Evolutionary conservation across 2,113 vertebrate species (phyloP), one percentile per base, ranked within the genome.

Genomic region (Xenopus laevis): DNA sequence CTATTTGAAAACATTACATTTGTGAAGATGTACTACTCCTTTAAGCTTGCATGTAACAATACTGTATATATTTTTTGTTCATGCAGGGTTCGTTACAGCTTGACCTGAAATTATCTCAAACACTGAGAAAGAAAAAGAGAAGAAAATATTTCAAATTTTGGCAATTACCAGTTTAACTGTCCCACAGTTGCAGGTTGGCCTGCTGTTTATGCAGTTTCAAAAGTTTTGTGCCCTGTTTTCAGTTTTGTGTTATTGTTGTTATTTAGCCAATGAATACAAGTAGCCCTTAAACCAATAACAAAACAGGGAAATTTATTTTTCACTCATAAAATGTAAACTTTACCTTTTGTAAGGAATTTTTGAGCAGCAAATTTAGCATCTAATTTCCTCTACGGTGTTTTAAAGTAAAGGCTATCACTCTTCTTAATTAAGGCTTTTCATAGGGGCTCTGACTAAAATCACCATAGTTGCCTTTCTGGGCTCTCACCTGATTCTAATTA

Each of bases 401-500:
- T 85, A 88, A 91, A 92, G 87, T 89, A 93, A 96, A 95, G 91
- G 86, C 93, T 88, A 96, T 97, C 91, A 91, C 86, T 95, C 92
- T 92, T 89, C 82, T 90, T 96, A 97, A 97, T 97, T 97, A 96
- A 93, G 87, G 79, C 85, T 89, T 94, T 91, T 93, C 89, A 83
- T 83, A 83, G 81, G 88, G 89, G 86, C 86, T 89, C 86, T 87
- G 87, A 89, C 91, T 90, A 88, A 94, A 96, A 95, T 92, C 90
- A 91, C 93, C 90, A 93, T 80, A 85, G 92, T 80, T 92, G 86
- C 71, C 86, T 90, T 85, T 91, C 85, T 87, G 55, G 83, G 85
- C 86, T 92, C 90, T 92, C 90, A 94, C 89, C 91, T 94, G 90
- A 88, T 89, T 92, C 92, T 96, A 95, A 98, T 97, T 95, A 96